Percentiles rank a stretch among this genome's conserved stretches.
Conservation (phyloP, 1,140 invertebrate species). For the Bactericera cockerelli region DNA sequence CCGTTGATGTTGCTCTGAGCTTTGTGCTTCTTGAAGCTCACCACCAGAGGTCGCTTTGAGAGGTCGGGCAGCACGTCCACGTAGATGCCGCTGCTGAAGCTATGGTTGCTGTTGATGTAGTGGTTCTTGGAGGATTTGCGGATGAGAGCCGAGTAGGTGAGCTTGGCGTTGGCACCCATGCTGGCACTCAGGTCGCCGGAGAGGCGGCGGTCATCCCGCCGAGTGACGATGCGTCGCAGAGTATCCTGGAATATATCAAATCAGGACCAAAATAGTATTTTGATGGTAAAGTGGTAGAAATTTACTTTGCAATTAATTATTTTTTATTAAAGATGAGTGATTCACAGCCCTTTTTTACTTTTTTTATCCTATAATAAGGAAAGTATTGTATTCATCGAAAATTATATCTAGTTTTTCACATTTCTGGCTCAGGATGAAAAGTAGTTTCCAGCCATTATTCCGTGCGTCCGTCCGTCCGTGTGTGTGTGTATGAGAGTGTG, state of each 20-base stretch:
- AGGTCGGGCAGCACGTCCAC: background rate
- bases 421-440: no score
- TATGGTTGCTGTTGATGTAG: background rate
- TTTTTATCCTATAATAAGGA: no score
- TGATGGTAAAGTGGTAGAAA: no score
- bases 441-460: no score
- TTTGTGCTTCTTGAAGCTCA: background rate
- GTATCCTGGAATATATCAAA: constrained; percentile 1
- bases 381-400: no score
- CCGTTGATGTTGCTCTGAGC: background rate
- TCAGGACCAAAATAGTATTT: no score
- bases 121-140: constrained; percentile 2
- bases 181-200: constrained; percentile 2
- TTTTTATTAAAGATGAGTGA: no score
- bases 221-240: background rate
- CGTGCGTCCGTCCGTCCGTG: no score
- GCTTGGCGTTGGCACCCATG: background rate
- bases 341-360: no score
- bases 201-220: background rate
- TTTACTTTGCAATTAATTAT: no score
- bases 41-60: background rate
- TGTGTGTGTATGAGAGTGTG: no score
- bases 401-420: no score
- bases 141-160: background rate
- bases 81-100: constrained; percentile 6